These are phyloP conservation scores for Tinea pellionella DNA, from an alignment of 2,888 invertebrate genomes.

Conservation along the genomic window DNA sequence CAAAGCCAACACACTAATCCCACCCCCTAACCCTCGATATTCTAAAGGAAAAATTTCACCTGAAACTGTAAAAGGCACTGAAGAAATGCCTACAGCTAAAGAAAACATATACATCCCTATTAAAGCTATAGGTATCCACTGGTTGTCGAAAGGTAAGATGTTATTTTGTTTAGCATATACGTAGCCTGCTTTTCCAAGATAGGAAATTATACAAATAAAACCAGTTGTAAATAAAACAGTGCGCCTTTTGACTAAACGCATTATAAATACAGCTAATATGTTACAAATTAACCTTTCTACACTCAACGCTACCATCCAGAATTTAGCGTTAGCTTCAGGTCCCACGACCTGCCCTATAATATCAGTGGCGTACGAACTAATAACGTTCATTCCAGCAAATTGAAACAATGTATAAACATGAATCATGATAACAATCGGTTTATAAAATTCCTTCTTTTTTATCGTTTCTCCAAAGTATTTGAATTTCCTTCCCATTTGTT, in stretches of 20 bases:
- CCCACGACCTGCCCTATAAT: slow-evolving; percentile 72
- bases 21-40: slow-evolving; percentile 73
- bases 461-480: slow-evolving; percentile 36
- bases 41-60: slow-evolving; percentile 77
- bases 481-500: slow-evolving; percentile 29
- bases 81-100: slow-evolving; percentile 70
- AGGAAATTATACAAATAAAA: slow-evolving; percentile 65
- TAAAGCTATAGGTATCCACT: slow-evolving; percentile 59
- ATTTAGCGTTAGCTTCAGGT: slow-evolving; percentile 65
- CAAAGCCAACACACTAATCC: slow-evolving; percentile 71
- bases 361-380: slow-evolving; percentile 76
- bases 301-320: slow-evolving; percentile 74
- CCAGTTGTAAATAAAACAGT: slow-evolving; percentile 71
- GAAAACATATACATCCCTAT: slow-evolving; percentile 69
- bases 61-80: slow-evolving; percentile 78
- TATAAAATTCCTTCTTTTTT: slow-evolving; percentile 65
- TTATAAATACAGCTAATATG: slow-evolving; percentile 68
- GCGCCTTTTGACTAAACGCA: slow-evolving; percentile 71
- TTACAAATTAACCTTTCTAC: slow-evolving; percentile 72
- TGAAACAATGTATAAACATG: slow-evolving; percentile 75
- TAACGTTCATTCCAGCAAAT: slow-evolving; percentile 76
- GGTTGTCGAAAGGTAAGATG: slow-evolving; percentile 37
- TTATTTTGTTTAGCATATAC: slow-evolving; percentile 43
- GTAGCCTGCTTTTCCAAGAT: slow-evolving; percentile 64
- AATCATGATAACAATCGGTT: slow-evolving; percentile 71